Evolutionary conservation across 2,797 vertebrate species (phyloP).

Genomic region (Echiichthys vipera): DNA sequence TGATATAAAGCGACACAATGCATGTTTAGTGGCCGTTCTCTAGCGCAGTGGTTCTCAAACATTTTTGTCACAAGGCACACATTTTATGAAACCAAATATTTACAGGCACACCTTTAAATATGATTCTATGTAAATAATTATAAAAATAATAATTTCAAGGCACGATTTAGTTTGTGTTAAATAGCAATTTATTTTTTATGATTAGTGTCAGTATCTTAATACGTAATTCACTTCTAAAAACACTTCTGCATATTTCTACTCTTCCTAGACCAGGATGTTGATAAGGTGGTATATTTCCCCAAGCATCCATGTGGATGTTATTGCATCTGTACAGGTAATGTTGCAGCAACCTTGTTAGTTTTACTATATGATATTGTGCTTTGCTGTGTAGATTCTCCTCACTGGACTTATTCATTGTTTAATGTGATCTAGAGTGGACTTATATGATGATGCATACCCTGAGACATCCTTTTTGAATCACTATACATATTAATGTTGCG

Average conservation of each 20-base stretch:
- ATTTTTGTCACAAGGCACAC: too few species aligned
- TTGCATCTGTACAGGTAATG: not conserved
- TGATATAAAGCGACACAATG: too few species aligned
- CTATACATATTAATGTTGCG: too few species aligned
- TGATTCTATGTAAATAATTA: too few species aligned
- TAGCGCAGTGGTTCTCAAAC: too few species aligned
- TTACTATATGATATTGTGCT: not conserved
- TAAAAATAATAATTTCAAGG: too few species aligned
- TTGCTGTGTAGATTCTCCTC: not conserved
- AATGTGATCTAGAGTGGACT: not conserved
- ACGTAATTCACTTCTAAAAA: not conserved
- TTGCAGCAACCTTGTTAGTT: not conserved
- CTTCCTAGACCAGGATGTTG: not conserved
- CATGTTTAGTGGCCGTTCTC: too few species aligned
- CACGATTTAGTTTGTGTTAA: not conserved
- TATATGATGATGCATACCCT: not conserved
- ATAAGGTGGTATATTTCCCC: not conserved
- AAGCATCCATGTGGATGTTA: not conserved
- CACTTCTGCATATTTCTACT: not conserved
- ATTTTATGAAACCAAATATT: too few species aligned
- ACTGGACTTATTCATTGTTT: not conserved
- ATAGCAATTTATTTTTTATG: not conserved
- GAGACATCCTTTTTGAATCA: not conserved
- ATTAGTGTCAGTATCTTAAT: not conserved
- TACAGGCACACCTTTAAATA: too few species aligned